These are phyloP conservation scores for Megaceryle alcyon DNA, from an alignment of 2,797 vertebrate species.

Conservation along the genomic window DNA sequence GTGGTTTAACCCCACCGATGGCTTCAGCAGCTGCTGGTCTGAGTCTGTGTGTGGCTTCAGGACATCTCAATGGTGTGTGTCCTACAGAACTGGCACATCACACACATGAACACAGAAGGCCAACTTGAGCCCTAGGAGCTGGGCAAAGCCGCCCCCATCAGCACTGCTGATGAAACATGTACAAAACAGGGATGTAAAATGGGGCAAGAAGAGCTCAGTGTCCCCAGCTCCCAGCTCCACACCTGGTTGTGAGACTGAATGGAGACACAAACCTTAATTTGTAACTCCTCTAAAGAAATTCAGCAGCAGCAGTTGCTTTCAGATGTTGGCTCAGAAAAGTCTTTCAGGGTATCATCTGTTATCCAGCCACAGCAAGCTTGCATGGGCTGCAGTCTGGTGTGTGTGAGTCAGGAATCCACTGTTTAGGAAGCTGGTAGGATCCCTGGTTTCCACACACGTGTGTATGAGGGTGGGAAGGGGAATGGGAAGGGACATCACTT, in stretches of 20 bases:
- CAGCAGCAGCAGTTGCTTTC: not conserved
- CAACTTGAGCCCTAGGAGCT: not conserved
- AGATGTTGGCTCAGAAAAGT: not conserved
- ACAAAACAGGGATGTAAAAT: not conserved
- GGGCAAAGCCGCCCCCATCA: not conserved
- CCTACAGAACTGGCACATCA: not conserved
- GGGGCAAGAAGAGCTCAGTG: not conserved
- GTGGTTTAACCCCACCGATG: rapidly evolving
- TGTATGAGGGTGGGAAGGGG: not conserved
- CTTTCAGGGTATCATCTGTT: not conserved
- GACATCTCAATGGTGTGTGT: rapidly evolving
- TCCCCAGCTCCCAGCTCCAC: not conserved
- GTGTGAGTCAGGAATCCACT: not conserved
- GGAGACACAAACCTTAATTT: not conserved
- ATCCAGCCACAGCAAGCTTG: not conserved
- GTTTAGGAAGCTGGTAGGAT: not conserved
- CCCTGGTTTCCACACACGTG: not conserved
- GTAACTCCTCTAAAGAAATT: not conserved
- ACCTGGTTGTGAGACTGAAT: not conserved
- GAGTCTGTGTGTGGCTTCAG: not conserved
- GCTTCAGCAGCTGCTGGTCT: not conserved
- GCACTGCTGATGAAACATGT: not conserved
- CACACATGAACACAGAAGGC: rapidly evolving
- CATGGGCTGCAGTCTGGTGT: not conserved
- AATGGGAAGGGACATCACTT: not conserved